phyloP scores from a whole-genome alignment of 2,113 vertebrate genomes.

The Zootoca vivipara region DNA sequence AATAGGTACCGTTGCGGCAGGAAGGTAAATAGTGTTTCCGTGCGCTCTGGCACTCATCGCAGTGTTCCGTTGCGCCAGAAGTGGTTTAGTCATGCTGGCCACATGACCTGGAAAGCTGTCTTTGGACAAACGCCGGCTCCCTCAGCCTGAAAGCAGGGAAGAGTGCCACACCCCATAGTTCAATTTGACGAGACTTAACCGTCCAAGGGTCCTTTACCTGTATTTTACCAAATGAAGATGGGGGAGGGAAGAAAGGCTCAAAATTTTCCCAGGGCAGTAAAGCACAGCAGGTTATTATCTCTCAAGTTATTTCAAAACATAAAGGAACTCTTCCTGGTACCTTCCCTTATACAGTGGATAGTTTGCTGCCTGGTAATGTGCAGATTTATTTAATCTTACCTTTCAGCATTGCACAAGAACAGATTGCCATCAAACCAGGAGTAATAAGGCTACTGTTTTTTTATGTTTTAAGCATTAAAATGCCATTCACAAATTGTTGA shows the following conservation, averaged over 20 bases:
- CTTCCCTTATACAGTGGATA: slow-evolving; percentile 9
- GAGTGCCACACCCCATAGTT: too few species aligned
- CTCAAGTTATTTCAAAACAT: slow-evolving; percentile 43
- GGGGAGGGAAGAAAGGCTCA: slow-evolving; percentile 19
- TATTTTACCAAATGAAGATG: slow-evolving; percentile 17
- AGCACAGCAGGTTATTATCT: slow-evolving; percentile 36
- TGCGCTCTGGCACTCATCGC: too few species aligned
- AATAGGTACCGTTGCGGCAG: too few species aligned
- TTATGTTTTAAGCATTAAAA: slow-evolving; percentile 35
- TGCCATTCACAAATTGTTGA: slow-evolving; percentile 40
- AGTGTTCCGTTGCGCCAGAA: too few species aligned
- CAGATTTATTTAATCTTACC: slow-evolving; percentile 52
- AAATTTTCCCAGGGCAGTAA: slow-evolving; percentile 61
- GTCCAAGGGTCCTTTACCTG: too few species aligned
- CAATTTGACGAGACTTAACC: too few species aligned
- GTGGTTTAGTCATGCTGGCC: too few species aligned
- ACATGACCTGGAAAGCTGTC: too few species aligned
- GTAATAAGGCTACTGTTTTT: slow-evolving; percentile 21
- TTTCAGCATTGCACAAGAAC: slow-evolving; percentile 49
- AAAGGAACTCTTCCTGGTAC: slow-evolving; percentile 21
- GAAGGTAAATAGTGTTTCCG: too few species aligned
- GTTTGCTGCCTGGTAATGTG: slow-evolving; percentile 29
- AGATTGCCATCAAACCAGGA: slow-evolving; percentile 32
- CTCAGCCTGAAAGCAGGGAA: too few species aligned
- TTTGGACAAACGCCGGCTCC: too few species aligned